Evolutionary conservation across 2,888 invertebrate species (phyloP).

Genomic region (Drosophila bunnanda): DNA sequence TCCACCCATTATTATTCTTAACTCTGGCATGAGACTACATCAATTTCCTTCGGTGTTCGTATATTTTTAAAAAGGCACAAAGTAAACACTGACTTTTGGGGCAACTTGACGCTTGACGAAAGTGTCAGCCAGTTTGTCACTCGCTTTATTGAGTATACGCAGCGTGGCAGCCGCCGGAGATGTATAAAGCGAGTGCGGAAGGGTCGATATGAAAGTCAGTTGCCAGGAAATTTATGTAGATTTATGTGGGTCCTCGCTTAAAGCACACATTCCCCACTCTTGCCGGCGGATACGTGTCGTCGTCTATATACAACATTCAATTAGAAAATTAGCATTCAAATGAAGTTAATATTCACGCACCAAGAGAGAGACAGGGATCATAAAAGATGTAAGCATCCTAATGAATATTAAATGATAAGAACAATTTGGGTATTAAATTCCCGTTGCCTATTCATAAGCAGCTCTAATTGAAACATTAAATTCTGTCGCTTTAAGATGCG

Average conservation of each 20-base stretch:
- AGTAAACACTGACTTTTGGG: conserved; percentile 23
- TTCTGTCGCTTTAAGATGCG: not conserved
- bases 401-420: conserved; percentile 38
- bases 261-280: conserved; percentile 13
- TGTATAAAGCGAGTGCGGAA: conserved; percentile 5
- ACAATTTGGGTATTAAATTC: conserved; percentile 21
- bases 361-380: conserved; percentile 2
- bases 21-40: not conserved
- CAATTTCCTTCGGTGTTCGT: not conserved
- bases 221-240: conserved; percentile 47
- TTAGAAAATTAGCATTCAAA: conserved; percentile 70
- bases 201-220: conserved; percentile 37
- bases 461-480: conserved; percentile 11
- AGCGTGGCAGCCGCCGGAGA: conserved; percentile 23
- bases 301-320: conserved; percentile 46
- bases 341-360: conserved; percentile 55
- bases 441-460: conserved; percentile 6
- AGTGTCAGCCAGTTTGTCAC: conserved; percentile 46
- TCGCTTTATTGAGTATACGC: conserved; percentile 66
- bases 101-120: conserved; percentile 35
- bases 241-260: conserved; percentile 44
- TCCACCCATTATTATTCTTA: no score
- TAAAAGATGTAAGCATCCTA: conserved; percentile 42
- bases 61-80: conserved; percentile 40
- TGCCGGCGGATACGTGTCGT: conserved; percentile 13